Conservation (phyloP, 2,888 invertebrate species). For the Endomychus coccineus region DNA sequence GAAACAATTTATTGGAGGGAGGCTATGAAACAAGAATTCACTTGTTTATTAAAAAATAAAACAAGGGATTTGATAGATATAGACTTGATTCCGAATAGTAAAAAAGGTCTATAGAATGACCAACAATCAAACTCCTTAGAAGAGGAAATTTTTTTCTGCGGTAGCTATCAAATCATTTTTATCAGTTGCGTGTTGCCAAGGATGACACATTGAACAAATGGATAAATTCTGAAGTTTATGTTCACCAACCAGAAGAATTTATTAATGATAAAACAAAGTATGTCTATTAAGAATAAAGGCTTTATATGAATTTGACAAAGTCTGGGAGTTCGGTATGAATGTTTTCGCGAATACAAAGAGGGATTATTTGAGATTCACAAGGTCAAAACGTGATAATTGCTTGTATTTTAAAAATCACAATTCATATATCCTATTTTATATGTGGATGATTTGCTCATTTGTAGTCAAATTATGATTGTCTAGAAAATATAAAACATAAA, state of each 20-base stretch:
- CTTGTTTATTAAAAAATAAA: too few relatives aligned
- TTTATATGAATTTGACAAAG: constrained; percentile 1
- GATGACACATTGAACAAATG: too few relatives aligned
- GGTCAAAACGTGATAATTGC: constrained; percentile 2
- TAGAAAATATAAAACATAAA: background rate
- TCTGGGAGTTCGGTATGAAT: constrained; percentile 6
- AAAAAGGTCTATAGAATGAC: constrained; percentile 1
- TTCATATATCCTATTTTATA: background rate
- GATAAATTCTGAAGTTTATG: too few relatives aligned
- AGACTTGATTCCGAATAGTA: constrained; percentile 2
- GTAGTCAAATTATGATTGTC: background rate
- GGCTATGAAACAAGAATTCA: too few relatives aligned
- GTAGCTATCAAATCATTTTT: too few relatives aligned
- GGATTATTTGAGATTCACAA: background rate
- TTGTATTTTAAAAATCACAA: background rate
- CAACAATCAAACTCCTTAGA: constrained; percentile 7
- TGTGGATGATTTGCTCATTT: constrained; percentile 4
- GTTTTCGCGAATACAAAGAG: background rate
- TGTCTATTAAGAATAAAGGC: too few relatives aligned
- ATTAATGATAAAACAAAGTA: too few relatives aligned
- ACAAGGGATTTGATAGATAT: constrained; percentile 7
- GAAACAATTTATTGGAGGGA: too few relatives aligned
- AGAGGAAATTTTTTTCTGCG: constrained; percentile 3
- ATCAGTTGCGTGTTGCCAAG: too few relatives aligned
- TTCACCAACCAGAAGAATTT: too few relatives aligned